These are phyloP conservation scores for Deilephila porcellus DNA, from an alignment of 2,888 invertebrate species.

Conservation along the genomic window DNA sequence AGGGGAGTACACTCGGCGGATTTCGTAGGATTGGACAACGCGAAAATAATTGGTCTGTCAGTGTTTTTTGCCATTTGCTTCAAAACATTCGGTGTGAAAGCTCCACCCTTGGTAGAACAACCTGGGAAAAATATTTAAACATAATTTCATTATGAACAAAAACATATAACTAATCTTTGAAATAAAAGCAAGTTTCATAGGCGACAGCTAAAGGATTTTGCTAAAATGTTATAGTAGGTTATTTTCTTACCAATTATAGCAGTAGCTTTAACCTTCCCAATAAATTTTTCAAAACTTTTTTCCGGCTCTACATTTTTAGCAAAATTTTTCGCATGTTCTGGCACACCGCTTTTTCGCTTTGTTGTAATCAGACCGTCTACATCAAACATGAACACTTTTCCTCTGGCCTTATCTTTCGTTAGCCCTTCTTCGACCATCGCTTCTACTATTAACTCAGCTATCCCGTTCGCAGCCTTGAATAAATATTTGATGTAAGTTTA, in stretches of 20 bases:
- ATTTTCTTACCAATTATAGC: conserved; percentile 89
- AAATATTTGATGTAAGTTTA: neutral
- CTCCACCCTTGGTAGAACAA: conserved; percentile 94
- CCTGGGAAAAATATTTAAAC: conserved; percentile 70
- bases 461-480: conserved; percentile 92
- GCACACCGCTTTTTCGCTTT: conserved; percentile 84
- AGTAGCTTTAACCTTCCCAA: conserved; percentile 91
- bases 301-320: conserved; percentile 90
- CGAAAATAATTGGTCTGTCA: conserved; percentile 95
- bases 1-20: conserved; percentile 98
- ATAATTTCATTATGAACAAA: neutral
- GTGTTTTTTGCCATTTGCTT: conserved; percentile 92
- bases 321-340: conserved; percentile 87
- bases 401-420: conserved; percentile 86
- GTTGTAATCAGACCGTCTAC: conserved; percentile 91
- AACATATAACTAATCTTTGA: too few relatives aligned
- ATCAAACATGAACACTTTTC: conserved; percentile 96
- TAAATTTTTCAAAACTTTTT: conserved; percentile 89
- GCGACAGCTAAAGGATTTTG: too few relatives aligned
- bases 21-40: conserved; percentile 97
- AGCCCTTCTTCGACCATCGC: conserved; percentile 90
- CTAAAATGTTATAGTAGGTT: too few relatives aligned
- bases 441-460: conserved; percentile 92
- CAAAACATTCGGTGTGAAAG: conserved; percentile 94
- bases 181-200: too few relatives aligned